These are phyloP conservation scores for Poeciliopsis gracilis DNA, from an alignment of 2,797 vertebrate species.

Conservation along the genomic window DNA sequence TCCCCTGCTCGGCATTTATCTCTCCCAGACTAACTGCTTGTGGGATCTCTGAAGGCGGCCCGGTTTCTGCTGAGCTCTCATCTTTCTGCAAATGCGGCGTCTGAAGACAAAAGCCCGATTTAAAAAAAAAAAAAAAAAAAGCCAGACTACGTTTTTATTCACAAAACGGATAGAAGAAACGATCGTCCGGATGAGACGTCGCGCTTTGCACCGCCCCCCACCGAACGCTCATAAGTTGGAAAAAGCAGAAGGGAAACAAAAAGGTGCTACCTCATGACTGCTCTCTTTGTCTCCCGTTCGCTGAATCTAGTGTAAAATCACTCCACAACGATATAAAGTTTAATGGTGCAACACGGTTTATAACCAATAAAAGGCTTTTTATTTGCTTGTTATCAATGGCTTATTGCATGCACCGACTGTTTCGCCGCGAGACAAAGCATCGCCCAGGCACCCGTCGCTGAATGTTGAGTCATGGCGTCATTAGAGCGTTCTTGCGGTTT, in stretches of 20 bases:
- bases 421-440: constrained; percentile 65
- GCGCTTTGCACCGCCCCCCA: constrained; percentile 14
- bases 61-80: constrained; percentile 30
- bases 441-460: constrained; percentile 58
- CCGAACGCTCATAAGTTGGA: constrained; percentile 35
- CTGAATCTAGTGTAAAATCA: constrained; percentile 47
- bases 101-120: neutral
- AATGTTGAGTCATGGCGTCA: constrained; percentile 67
- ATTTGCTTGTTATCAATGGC: constrained; percentile 66
- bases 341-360: constrained; percentile 69
- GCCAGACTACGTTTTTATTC: constrained; percentile 2
- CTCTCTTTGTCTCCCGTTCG: constrained; percentile 41
- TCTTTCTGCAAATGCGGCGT: constrained; percentile 43
- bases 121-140: constrained; percentile 17
- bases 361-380: constrained; percentile 73
- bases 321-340: constrained; percentile 65
- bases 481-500: constrained; percentile 61
- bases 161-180: constrained; percentile 18
- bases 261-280: constrained; percentile 33
- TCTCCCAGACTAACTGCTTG: constrained; percentile 55
- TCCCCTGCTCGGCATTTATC: constrained; percentile 62
- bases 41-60: constrained; percentile 63
- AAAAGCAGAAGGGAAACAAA: constrained; percentile 25
- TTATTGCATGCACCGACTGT: constrained; percentile 55
- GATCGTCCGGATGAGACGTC: neutral